Evolutionary conservation across 1,140 invertebrate species (phyloP).

Genomic region (Drosophila fuyamai): DNA sequence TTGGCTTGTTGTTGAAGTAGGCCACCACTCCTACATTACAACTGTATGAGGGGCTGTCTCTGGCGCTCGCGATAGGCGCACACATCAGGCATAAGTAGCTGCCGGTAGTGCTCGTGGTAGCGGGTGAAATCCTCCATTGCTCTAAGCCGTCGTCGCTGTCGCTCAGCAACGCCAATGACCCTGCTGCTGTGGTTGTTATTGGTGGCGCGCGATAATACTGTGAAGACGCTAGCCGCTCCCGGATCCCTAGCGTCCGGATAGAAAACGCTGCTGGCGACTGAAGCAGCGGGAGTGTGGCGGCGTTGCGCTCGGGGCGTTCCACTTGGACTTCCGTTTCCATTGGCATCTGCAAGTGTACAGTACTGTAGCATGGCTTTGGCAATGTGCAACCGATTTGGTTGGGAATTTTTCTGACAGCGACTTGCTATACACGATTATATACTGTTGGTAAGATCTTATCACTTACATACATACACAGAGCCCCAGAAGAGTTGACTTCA

Average conservation of each 20-base stretch:
- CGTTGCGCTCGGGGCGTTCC: slow-evolving; percentile 25
- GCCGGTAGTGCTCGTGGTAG: slow-evolving; percentile 63
- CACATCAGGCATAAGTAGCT: slow-evolving; percentile 66
- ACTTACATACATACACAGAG: background rate
- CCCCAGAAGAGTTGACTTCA: no score
- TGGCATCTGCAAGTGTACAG: slow-evolving; percentile 57
- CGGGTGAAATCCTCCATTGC: slow-evolving; percentile 48
- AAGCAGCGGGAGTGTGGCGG: slow-evolving; percentile 10
- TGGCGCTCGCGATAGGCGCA: slow-evolving; percentile 49
- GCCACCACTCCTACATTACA: slow-evolving; percentile 40
- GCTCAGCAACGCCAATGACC: slow-evolving; percentile 17
- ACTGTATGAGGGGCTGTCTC: slow-evolving; percentile 65
- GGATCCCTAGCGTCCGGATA: slow-evolving; percentile 30
- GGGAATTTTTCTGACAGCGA: slow-evolving; percentile 12
- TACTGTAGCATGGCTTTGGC: slow-evolving; percentile 38
- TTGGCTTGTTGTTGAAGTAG: slow-evolving; percentile 5
- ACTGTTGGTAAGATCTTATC: background rate
- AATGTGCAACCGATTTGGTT: slow-evolving; percentile 47
- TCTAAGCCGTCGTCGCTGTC: slow-evolving; percentile 15
- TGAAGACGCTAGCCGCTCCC: background rate
- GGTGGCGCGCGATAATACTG: no score
- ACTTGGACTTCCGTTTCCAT: slow-evolving; percentile 50
- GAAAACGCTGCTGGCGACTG: slow-evolving; percentile 20
- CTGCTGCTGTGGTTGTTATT: slow-evolving; percentile 11
- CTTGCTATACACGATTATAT: background rate